phyloP scores from a whole-genome alignment of 2,888 invertebrate species.

The Phrixothrix hirtus region DNA sequence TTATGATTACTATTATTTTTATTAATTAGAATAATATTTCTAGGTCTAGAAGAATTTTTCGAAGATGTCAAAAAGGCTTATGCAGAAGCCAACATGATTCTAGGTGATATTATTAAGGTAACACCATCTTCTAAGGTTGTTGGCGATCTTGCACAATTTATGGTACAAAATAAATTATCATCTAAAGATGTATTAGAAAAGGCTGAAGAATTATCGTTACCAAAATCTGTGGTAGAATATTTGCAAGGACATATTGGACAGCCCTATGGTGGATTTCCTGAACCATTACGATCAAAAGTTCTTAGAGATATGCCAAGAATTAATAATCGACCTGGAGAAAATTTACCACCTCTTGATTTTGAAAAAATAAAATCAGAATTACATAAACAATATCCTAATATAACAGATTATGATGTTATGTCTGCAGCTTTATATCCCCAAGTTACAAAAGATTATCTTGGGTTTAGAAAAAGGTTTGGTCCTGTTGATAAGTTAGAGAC shows the following conservation, averaged over 20 bases:
- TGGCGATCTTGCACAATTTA: constrained; percentile 98
- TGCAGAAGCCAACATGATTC: constrained; percentile 88
- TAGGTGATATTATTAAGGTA: constrained; percentile 98
- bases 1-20: too few relatives aligned
- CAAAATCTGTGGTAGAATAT: constrained; percentile 96
- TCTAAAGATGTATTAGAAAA: constrained; percentile 79
- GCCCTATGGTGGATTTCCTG: constrained; percentile 96
- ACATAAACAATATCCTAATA: constrained; percentile 72
- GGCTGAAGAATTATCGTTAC: constrained; percentile 96
- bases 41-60: constrained; percentile 90
- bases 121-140: constrained; percentile 99
- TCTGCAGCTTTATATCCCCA: constrained; percentile 95
- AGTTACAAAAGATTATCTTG: constrained; percentile 87
- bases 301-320: constrained; percentile 85
- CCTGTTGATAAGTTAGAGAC: constrained; percentile 97
- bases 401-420: constrained; percentile 87
- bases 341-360: constrained; percentile 83
- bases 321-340: constrained; percentile 88
- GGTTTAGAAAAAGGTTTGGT: constrained; percentile 84
- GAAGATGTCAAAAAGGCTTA: constrained; percentile 96
- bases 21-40: too few relatives aligned
- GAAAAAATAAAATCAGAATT: constrained; percentile 75
- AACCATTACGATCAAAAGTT: constrained; percentile 86
- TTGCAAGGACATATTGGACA: constrained; percentile 94
- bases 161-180: constrained; percentile 96